A percentile compares a stretch with the other conserved stretches of the same genome.
Conservation (phyloP, 2,797 vertebrate species). For the Thunnus albacares region DNA sequence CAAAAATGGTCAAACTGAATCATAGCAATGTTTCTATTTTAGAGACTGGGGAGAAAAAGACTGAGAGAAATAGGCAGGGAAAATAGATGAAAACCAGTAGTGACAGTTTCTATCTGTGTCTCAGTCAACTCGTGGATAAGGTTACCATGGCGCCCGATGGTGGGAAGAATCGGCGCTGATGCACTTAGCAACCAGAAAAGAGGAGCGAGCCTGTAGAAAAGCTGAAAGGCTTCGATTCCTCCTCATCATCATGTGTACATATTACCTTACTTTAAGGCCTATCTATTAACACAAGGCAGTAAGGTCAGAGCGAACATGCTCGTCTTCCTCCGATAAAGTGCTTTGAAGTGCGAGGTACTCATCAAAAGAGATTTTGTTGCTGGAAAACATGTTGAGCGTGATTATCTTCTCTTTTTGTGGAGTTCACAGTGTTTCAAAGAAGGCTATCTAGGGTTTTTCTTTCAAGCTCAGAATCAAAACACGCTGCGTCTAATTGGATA, state of each 20-base stretch:
- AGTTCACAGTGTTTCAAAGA: conserved; percentile 31
- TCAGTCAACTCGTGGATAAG: conserved; percentile 75
- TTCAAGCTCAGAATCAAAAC: conserved; percentile 20
- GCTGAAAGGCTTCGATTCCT: conserved; percentile 55
- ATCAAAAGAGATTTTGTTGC: conserved; percentile 32
- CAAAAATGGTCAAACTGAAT: conserved; percentile 29
- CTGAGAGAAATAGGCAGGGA: conserved; percentile 28
- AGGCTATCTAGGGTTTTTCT: conserved; percentile 9
- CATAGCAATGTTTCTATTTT: conserved; percentile 56
- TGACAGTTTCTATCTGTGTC: conserved; percentile 81
- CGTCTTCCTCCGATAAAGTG: neutral
- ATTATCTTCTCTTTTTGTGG: conserved; percentile 32
- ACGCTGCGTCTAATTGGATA: conserved; percentile 31
- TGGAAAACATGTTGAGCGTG: conserved; percentile 5
- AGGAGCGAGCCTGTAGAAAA: conserved; percentile 41
- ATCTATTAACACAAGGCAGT: conserved; percentile 12
- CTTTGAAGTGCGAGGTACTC: conserved; percentile 39
- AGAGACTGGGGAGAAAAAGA: conserved; percentile 24
- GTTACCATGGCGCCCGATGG: conserved; percentile 83
- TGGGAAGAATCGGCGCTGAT: conserved; percentile 73
- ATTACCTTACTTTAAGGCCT: conserved; percentile 33
- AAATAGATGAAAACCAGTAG: conserved; percentile 65
- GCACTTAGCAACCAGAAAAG: conserved; percentile 77
- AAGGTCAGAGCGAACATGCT: conserved; percentile 6
- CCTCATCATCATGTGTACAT: conserved; percentile 47